Conservation (phyloP, 2,797 vertebrate genomes). For the Protosalanx chinensis region DNA sequence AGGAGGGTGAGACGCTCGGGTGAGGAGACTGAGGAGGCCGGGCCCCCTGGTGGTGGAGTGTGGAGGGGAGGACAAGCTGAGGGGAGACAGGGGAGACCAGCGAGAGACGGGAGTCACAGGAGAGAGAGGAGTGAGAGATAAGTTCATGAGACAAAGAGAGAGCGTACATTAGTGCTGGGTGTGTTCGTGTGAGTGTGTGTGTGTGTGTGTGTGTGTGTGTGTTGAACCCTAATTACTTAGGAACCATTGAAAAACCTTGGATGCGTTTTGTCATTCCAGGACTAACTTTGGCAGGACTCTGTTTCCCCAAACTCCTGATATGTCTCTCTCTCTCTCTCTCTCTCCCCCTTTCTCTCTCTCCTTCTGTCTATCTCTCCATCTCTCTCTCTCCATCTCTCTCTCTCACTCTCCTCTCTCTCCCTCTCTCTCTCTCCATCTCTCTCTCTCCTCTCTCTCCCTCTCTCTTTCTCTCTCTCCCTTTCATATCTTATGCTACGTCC, state of each 20-base stretch:
- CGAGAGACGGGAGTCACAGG: too few species aligned
- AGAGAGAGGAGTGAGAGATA: background rate
- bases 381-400: background rate
- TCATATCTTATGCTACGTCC: too few species aligned
- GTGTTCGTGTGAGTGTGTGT: conserved; percentile 1
- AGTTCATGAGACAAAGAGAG: conserved; percentile 22
- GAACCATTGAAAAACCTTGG: conserved; percentile 43
- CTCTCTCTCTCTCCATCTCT: background rate
- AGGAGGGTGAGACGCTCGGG: conserved; percentile 21
- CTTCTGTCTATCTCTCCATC: background rate
- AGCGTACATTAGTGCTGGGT: conserved; percentile 16
- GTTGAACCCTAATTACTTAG: conserved; percentile 34
- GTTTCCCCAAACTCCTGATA: background rate
- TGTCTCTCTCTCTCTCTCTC: background rate
- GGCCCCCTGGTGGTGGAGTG: conserved; percentile 10
- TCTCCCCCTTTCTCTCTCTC: background rate
- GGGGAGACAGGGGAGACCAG: too few species aligned
- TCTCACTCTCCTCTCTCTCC: too few species aligned
- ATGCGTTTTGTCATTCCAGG: conserved; percentile 44
- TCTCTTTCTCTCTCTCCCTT: background rate
- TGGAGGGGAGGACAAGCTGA: background rate
- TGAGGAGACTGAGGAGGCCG: conserved; percentile 36
- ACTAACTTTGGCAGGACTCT: conserved; percentile 37
- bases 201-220: conserved; percentile 29
- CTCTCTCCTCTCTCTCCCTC: background rate